Percentiles rank a stretch among this genome's conserved stretches.
Conservation (phyloP, 2,113 vertebrate genomes). For the Cacatua alba region DNA sequence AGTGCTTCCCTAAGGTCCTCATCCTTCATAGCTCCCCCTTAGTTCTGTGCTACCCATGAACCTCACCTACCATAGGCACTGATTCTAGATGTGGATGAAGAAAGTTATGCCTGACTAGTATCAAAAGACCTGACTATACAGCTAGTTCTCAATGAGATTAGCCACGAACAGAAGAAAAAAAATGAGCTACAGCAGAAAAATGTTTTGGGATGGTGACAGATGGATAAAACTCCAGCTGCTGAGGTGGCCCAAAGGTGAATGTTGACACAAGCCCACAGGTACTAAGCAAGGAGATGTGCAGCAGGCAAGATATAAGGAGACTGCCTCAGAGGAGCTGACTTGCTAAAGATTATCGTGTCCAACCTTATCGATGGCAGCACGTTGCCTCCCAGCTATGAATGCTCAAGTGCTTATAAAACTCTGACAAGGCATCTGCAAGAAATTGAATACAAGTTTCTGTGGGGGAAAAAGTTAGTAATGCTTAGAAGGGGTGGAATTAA, state of each 20-base stretch:
- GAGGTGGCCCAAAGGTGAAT: not conserved
- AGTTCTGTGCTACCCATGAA: not conserved
- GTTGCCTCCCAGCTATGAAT: not conserved
- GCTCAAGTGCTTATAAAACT: not conserved
- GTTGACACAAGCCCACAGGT: not conserved
- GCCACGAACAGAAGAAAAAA: not conserved
- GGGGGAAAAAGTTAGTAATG: not conserved
- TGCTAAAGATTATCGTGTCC: not conserved
- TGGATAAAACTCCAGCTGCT: not conserved
- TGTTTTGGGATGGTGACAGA: not conserved
- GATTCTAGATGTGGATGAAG: not conserved
- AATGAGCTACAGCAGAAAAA: not conserved
- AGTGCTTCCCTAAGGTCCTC: not conserved
- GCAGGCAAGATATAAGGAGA: not conserved
- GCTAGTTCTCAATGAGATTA: not conserved
- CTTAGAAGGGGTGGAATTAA: not conserved
- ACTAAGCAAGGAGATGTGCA: not conserved
- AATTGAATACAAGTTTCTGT: not conserved
- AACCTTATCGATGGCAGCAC: not conserved
- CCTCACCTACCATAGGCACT: not conserved
- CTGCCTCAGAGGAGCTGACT: not conserved
- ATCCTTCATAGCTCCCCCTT: not conserved
- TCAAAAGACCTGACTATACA: not conserved
- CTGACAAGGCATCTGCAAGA: not conserved
- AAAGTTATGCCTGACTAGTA: not conserved